phyloP scores from a whole-genome alignment of 2,888 invertebrate genomes.

The Eupeodes latifasciatus region DNA sequence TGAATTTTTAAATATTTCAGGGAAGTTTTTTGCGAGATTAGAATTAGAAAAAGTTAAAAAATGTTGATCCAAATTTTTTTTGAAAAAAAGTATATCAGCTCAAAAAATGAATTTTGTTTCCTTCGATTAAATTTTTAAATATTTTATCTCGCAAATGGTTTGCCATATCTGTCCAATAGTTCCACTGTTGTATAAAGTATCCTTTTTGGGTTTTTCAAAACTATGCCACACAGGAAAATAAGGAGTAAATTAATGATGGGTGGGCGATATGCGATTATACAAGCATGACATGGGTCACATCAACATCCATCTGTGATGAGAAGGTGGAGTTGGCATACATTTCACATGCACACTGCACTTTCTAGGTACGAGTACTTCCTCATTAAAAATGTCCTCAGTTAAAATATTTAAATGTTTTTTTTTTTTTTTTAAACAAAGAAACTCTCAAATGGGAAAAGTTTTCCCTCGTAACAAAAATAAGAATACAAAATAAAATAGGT shows the following conservation, averaged over 20 bases:
- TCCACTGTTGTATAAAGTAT: no score
- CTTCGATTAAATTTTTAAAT: no score
- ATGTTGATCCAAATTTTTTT: no score
- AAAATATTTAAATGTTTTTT: conserved; percentile 61
- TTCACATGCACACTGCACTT: conserved; percentile 51
- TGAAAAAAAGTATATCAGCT: no score
- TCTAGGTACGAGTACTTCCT: conserved; percentile 41
- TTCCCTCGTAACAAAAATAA: conserved; percentile 14
- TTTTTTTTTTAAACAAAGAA: conserved; percentile 34
- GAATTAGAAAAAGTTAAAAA: no score
- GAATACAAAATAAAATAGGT: neutral
- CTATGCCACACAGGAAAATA: conserved; percentile 51
- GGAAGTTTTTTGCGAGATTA: no score
- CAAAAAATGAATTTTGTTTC: no score
- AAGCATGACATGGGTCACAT: conserved; percentile 43
- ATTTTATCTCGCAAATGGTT: neutral
- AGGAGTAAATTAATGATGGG: conserved; percentile 60
- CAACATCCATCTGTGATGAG: neutral
- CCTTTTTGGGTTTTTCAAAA: conserved; percentile 32
- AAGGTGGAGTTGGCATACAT: conserved; percentile 51
- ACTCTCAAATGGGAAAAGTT: conserved; percentile 40
- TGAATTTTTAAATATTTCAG: no score
- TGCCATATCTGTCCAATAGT: neutral
- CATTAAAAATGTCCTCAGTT: conserved; percentile 66
- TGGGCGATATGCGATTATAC: conserved; percentile 5